A percentile compares a stretch with the other conserved stretches of the same genome.
These are phyloP conservation scores for Thalassaphorura encarpata DNA, from an alignment of 1,140 invertebrate species.

Conservation along the genomic window DNA sequence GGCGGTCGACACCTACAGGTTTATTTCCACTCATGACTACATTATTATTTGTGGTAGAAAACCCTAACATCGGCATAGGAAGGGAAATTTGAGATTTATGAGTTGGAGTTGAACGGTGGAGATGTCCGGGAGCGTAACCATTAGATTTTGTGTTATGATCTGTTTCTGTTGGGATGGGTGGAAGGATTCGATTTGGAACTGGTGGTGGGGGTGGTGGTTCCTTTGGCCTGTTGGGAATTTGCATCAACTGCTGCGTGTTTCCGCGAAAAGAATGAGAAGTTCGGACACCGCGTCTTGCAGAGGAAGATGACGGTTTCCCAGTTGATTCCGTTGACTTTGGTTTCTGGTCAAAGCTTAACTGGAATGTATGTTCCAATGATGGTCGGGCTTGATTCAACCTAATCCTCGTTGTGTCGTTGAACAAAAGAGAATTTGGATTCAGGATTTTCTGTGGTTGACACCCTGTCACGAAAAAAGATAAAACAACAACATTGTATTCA, in stretches of 20 bases:
- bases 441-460: conserved; percentile 16
- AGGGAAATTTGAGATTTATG: conserved; percentile 26
- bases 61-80: conserved; percentile 14
- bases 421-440: conserved; percentile 31
- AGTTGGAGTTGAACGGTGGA: conserved; percentile 4
- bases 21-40: not conserved
- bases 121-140: too few relatives aligned
- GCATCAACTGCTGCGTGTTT: not conserved
- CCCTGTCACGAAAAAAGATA: not conserved
- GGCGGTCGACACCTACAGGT: not conserved
- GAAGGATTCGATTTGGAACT: conserved; percentile 1
- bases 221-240: conserved; percentile 32
- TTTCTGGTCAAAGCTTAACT: conserved; percentile 13
- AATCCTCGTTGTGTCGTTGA: conserved; percentile 31
- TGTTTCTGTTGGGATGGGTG: not conserved
- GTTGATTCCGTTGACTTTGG: not conserved
- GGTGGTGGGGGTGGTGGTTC: conserved; percentile 40
- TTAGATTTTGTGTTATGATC: too few relatives aligned
- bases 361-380: conserved; percentile 23
- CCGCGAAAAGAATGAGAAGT: conserved; percentile 13
- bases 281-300: not conserved
- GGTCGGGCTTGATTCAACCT: conserved; percentile 29
- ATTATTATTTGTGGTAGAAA: conserved; percentile 10
- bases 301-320: not conserved
- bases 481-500: too few relatives aligned